phyloP scores from a whole-genome alignment of 2,113 vertebrate species.

The Himantopus leucocephalus region DNA sequence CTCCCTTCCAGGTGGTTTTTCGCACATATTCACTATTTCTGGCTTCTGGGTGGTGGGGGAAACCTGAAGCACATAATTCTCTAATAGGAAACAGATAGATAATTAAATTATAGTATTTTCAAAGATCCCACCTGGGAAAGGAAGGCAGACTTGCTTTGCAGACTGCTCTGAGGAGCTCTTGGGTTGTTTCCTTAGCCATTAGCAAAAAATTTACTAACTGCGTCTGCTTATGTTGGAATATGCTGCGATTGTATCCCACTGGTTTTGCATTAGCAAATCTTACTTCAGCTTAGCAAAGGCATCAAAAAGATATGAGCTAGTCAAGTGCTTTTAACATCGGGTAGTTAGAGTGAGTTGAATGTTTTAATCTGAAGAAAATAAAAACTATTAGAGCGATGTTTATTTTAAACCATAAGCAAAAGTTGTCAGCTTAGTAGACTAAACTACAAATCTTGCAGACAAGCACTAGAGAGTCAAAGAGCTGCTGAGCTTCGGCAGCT shows the following conservation, averaged over 20 bases:
- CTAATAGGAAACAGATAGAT: not conserved
- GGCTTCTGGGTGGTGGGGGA: not conserved
- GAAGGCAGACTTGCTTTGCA: not conserved
- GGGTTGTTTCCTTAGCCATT: not conserved
- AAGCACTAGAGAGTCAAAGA: not conserved
- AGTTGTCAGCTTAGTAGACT: not conserved
- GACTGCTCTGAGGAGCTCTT: not conserved
- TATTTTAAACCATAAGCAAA: not conserved
- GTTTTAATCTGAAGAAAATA: not conserved
- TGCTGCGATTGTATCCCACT: not conserved
- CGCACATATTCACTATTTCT: not conserved
- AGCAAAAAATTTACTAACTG: not conserved
- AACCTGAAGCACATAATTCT: not conserved
- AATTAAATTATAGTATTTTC: not conserved
- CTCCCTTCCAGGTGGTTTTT: not conserved
- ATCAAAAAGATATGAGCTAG: not conserved
- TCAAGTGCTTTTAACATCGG: not conserved
- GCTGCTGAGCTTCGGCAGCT: not conserved
- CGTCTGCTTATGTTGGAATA: not conserved
- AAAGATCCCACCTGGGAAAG: not conserved
- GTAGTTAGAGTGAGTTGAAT: not conserved
- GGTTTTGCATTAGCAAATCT: not conserved
- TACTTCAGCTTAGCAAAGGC: not conserved
- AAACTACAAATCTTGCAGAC: not conserved
- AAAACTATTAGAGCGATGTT: not conserved